phyloP scores from a whole-genome alignment of 2,113 vertebrate genomes.

The Excalfactoria chinensis region DNA sequence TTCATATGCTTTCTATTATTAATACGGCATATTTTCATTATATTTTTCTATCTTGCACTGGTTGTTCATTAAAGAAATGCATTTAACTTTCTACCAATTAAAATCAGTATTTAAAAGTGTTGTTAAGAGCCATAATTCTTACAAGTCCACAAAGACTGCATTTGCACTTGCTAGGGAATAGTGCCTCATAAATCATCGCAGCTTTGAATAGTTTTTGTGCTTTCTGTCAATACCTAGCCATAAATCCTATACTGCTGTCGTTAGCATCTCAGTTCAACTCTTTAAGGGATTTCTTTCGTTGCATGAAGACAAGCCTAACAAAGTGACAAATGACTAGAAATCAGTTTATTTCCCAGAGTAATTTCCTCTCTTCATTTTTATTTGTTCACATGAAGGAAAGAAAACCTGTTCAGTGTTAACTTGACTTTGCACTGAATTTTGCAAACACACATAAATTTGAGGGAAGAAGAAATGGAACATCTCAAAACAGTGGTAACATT shows the following conservation, averaged over 20 bases:
- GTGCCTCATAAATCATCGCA: slow-evolving; percentile 11
- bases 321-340: not conserved
- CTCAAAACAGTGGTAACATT: not conserved
- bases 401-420: not conserved
- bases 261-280: slow-evolving; percentile 30
- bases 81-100: slow-evolving; percentile 42
- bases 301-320: not conserved
- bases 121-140: slow-evolving; percentile 49
- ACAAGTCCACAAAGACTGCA: slow-evolving; percentile 44
- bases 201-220: slow-evolving; percentile 5
- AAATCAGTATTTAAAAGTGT: slow-evolving; percentile 45
- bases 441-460: not conserved
- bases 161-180: slow-evolving; percentile 23
- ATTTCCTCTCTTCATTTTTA: not conserved
- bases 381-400: not conserved
- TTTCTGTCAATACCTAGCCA: slow-evolving; percentile 3
- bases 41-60: not conserved
- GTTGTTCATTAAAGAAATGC: slow-evolving; percentile 50
- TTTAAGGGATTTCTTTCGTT: not conserved
- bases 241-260: slow-evolving; percentile 19
- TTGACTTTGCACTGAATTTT: not conserved
- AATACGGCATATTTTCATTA: slow-evolving; percentile 19
- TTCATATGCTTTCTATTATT: not conserved
- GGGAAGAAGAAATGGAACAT: not conserved
- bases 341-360: not conserved